Base-by-base conservation (phyloP, 2,888 invertebrate species). In the Neria commutata region DNA sequence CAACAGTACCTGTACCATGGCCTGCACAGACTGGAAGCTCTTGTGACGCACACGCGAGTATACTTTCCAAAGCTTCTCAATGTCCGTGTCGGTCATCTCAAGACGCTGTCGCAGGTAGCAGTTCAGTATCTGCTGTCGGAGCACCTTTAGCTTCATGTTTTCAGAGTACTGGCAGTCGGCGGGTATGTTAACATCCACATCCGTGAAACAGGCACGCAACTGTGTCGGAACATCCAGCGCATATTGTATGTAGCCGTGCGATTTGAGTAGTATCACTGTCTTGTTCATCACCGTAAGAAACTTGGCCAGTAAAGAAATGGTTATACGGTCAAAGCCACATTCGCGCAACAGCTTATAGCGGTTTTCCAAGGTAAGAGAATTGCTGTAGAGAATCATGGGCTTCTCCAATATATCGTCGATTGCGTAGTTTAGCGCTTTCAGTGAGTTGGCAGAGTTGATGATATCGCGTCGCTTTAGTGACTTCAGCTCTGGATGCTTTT, bases 341-440 rank as follows among this genome's bases (percentile, higher is more conserved):
- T 90, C 89, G 63, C 80, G 81, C 14, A 90, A 77, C 46, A 87
- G 85, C 69, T 84, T 83, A 60, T 85, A 85, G 67, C 88, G 87
- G 69, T 89, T 88, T 51, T 86, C 84, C 68, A 89, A 75, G 26
- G 85, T 84, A 23, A 85, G 79, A 1, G 85, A 83, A 67, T 85
- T 84, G 74, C 84, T 83, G 54, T 83, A 84, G n/a, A 89, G 82
- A 2, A 89, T 72, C 74, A 84, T 83, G 1, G 86, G 86, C 66
- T 85, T 82, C 1, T 77, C 62, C 40, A 86, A 80, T 16, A 89
- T 86, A 24, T 87, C 86, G 23, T 82, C 67, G 1, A 84, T 76
- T 1, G 80, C 78, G 53, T 86, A 86, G 3, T 83, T 81, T 42
- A 79, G 57, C 0, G 71, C 67, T 56, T 75, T 77, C 0, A 81